A percentile compares a stretch with the other conserved stretches of the same genome.
Conservation (phyloP, 1,140 invertebrate genomes). For the Phthorimaea operculella region DNA sequence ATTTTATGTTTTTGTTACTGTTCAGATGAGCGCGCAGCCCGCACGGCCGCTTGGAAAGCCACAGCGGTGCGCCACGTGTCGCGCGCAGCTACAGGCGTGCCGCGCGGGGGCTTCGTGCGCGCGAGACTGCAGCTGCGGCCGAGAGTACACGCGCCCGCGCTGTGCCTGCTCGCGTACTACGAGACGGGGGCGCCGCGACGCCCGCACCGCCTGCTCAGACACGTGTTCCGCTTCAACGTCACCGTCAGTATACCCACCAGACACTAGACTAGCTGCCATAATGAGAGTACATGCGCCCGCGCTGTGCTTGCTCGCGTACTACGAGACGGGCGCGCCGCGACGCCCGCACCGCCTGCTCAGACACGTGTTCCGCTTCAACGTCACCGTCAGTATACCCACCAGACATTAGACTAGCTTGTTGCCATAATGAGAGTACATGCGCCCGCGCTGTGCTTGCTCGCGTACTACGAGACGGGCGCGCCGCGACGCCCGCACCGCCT, state of each 20-base stretch:
- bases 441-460: too few relatives aligned
- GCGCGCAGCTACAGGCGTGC: slow-evolving; percentile 11
- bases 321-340: too few relatives aligned
- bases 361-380: too few relatives aligned
- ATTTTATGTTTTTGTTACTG: background rate
- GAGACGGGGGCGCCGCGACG: slow-evolving; percentile 28
- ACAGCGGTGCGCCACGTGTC: slow-evolving; percentile 15
- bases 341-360: too few relatives aligned
- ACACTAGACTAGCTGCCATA: background rate
- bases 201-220: slow-evolving; percentile 40
- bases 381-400: too few relatives aligned
- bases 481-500: too few relatives aligned
- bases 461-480: too few relatives aligned
- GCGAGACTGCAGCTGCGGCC: slow-evolving; percentile 31
- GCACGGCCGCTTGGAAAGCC: slow-evolving; percentile 16
- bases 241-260: too few relatives aligned
- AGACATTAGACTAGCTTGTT: too few relatives aligned
- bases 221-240: slow-evolving; percentile 37
- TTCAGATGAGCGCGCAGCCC: slow-evolving; percentile 35
- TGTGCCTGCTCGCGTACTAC: slow-evolving; percentile 45
- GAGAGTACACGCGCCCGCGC: slow-evolving; percentile 16
- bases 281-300: too few relatives aligned
- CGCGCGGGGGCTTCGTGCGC: slow-evolving; percentile 18
- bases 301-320: too few relatives aligned
- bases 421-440: too few relatives aligned